Evolutionary conservation across 1,140 invertebrate species (phyloP), one percentile per base, ranked within the genome.

Genomic region (Musca domestica): DNA sequence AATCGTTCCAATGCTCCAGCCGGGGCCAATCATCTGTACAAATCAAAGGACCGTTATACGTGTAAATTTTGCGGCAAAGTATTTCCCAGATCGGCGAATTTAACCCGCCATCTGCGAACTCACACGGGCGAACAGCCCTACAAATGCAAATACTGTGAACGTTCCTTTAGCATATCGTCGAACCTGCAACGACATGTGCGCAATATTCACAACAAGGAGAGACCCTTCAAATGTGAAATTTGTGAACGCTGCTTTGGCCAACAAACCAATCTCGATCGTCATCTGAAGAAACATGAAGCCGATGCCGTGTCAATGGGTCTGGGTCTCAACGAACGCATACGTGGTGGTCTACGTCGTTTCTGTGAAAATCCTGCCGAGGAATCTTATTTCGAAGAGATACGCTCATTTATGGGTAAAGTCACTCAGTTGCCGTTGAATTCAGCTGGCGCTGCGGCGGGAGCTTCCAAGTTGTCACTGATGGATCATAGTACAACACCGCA

Each of bases 161-260:
- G 98, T 67, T 98, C 95, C 41, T 99, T 99, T 84, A 97, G 95
- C 76, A 99, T 99, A 83, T 97, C 96, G 1, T 98, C 95, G 56
- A 99, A 99, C 78, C 86, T 99, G 27, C 98, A 99, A 83, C 88
- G 98, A 63, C 98, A 99, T 84, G 97, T 99, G 19, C 86, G 98
- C 34, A 99, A 99, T 82, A 99, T 99, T 72, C 98, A 99, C 83
- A 98, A 99, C 84, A 98, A 98, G 82, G 94, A 95, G 81, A 92
- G 93, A 70, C 93, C 94, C 17, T 95, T 94, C 83, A 91, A 92
- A 75, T 94, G 92, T 82, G 91, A 91, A 68, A 86, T 93, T 30
- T 93, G 92, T 77, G 92, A 95, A 78, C 86, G 93, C 56, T 97
- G 96, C 82, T 99, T 99, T 82, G 97, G 97, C 0, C 97, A 99